These are phyloP conservation scores for Caradrina kadenii DNA, from an alignment of 2,888 invertebrate species.

Conservation along the genomic window DNA sequence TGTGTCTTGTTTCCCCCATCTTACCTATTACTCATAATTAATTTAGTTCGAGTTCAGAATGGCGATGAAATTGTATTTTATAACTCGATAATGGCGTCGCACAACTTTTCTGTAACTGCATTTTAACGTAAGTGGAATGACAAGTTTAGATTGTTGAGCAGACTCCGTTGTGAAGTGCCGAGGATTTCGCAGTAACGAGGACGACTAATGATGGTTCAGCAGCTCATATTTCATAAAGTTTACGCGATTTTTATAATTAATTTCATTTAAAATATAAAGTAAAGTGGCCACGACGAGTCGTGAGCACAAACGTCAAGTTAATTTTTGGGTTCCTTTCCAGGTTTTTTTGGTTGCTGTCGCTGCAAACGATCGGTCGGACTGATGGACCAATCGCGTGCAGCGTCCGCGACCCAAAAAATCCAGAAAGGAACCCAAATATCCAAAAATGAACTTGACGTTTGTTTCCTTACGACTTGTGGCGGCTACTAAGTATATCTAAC, in stretches of 20 bases:
- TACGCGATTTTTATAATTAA: not conserved
- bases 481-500: no score
- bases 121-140: constrained; percentile 51
- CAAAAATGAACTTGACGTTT: no score
- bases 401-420: no score
- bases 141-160: constrained; percentile 21
- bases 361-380: no score
- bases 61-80: constrained; percentile 55
- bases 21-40: constrained; percentile 62
- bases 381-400: no score
- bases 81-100: constrained; percentile 58
- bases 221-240: not conserved
- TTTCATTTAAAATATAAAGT: not conserved
- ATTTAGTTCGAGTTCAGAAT: constrained; percentile 59
- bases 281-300: no score
- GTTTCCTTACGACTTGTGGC: no score
- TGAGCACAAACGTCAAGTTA: no score
- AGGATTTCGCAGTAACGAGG: not conserved
- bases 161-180: constrained; percentile 1
- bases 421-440: no score
- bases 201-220: not conserved
- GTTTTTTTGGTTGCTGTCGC: no score
- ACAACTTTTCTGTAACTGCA: constrained; percentile 58
- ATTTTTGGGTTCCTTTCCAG: no score
- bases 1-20: constrained; percentile 3